Base-by-base conservation (phyloP, 2,113 vertebrate genomes). In the Calidris pygmaea region DNA sequence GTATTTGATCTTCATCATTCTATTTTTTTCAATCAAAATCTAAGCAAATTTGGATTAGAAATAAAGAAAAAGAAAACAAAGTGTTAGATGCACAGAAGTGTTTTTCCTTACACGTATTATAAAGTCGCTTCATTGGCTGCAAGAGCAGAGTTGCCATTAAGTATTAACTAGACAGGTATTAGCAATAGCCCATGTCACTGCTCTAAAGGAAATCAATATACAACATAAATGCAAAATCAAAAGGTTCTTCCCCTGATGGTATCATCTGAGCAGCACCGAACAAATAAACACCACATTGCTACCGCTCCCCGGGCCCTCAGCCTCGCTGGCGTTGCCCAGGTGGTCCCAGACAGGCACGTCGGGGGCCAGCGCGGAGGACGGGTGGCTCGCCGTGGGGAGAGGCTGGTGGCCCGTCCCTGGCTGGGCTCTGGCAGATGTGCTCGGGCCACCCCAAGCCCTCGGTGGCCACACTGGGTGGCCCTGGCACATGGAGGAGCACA, bases 181-280 rank as follows among this genome's bases (percentile, higher is more conserved):
- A 89, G 88, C 89, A 86, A 95, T 12, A 52, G 70, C 41, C 77
- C 56, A 0, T 92, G 92, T 88, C 94, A 96, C 48, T 62, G 48
- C 53, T 89, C 14, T 76, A 79, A 60, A 93, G 94, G 94, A 97
- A 97, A 97, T 96, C 95, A 96, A 93, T 89, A 50, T 12, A 24
- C 75, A 90, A 87, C 68, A 93, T 72, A 96, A 97, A 81, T 39
- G 72, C 85, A 96, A 97, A 97, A 93, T 96, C 87, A 95, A 97
- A 98, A 88, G 85, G 93, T 47, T 91, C 93, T 95, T 96, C 92
- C 93, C 87, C 93, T 23, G 53, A 89, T 12, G 27, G 79, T 50
- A 67, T 82, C 74, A 91, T 93, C 81, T 10, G 10, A 75, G 59
- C 85, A 96, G 89, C 88, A 52, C 63, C 3, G 5, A 94, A 56